Percentiles rank a stretch among this genome's conserved stretches.
These are phyloP conservation scores for Norana najaformis DNA, from an alignment of 2,888 invertebrate species.

Conservation along the genomic window DNA sequence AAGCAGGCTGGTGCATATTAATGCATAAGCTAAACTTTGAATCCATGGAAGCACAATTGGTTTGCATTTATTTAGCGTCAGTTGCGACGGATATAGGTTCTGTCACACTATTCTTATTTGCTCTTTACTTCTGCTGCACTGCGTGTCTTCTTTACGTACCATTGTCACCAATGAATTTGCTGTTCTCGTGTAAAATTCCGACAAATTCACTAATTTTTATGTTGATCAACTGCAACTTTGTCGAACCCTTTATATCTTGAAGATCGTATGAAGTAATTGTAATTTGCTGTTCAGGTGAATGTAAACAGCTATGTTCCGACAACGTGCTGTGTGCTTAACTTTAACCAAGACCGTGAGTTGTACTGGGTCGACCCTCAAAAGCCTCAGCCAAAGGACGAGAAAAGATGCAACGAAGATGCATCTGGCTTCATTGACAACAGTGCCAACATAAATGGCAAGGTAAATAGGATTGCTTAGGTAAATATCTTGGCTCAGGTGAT, in stretches of 20 bases:
- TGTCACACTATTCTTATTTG: too few species aligned
- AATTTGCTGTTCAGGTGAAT: conserved; percentile 22
- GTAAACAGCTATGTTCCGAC: conserved; percentile 39
- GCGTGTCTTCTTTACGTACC: too few species aligned
- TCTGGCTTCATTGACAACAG: conserved; percentile 38
- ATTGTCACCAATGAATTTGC: background rate
- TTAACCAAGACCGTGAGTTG: conserved; percentile 45
- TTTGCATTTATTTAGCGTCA: too few species aligned
- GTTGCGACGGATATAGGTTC: too few species aligned
- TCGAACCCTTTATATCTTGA: background rate
- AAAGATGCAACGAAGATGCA: conserved; percentile 44
- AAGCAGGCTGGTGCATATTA: too few species aligned
- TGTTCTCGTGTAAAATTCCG: background rate
- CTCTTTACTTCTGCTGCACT: too few species aligned
- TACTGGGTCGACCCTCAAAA: conserved; percentile 44
- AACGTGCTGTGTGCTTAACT: conserved; percentile 43
- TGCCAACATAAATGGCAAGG: conserved; percentile 38
- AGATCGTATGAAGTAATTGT: background rate
- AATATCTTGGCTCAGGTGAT: background rate
- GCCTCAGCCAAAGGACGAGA: conserved; percentile 38
- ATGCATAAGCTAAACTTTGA: too few species aligned
- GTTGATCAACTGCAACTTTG: background rate
- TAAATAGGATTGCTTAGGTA: background rate
- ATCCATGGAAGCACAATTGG: too few species aligned
- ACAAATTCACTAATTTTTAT: too few species aligned